phyloP scores from a whole-genome alignment of 2,888 invertebrate genomes.

The Athalia rosae region DNA sequence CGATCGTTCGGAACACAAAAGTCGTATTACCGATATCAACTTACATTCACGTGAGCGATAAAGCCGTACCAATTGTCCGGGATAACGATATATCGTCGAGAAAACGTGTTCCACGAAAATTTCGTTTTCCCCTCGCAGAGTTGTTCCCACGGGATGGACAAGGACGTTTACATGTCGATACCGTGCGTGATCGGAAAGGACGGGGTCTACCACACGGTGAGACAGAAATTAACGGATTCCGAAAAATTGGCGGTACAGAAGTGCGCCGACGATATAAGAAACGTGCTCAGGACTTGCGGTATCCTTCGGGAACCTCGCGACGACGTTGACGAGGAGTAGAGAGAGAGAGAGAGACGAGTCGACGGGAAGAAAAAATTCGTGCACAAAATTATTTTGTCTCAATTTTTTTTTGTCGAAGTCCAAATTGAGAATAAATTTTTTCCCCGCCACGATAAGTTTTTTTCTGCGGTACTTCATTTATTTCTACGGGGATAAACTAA shows the following conservation, averaged over 20 bases:
- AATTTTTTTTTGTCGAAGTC: background rate
- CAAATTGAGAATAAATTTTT: too few relatives aligned
- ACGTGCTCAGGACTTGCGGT: constrained; percentile 64
- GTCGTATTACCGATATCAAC: constrained; percentile 72
- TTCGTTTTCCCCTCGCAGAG: constrained; percentile 55
- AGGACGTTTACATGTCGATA: constrained; percentile 78
- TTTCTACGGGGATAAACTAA: constrained; percentile 4
- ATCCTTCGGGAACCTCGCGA: constrained; percentile 60
- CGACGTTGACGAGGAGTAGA: constrained; percentile 46
- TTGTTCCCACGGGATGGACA: constrained; percentile 75
- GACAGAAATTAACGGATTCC: constrained; percentile 73
- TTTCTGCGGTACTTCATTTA: constrained; percentile 30
- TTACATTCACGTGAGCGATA: constrained; percentile 69
- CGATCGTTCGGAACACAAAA: constrained; percentile 72
- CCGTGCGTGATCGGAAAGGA: constrained; percentile 75
- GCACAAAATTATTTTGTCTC: background rate
- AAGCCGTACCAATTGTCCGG: too few relatives aligned
- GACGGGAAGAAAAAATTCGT: background rate
- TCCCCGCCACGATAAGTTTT: too few relatives aligned
- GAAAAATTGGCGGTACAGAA: constrained; percentile 64
- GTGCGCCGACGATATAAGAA: constrained; percentile 65
- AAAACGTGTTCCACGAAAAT: background rate
- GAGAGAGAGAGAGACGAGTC: constrained; percentile 24
- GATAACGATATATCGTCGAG: too few relatives aligned
- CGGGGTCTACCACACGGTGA: constrained; percentile 74